Percentiles rank a stretch among this genome's conserved stretches.
Evolutionary conservation across 1,140 invertebrate genomes (phyloP).

Genomic region (Caenorhabditis latens): DNA sequence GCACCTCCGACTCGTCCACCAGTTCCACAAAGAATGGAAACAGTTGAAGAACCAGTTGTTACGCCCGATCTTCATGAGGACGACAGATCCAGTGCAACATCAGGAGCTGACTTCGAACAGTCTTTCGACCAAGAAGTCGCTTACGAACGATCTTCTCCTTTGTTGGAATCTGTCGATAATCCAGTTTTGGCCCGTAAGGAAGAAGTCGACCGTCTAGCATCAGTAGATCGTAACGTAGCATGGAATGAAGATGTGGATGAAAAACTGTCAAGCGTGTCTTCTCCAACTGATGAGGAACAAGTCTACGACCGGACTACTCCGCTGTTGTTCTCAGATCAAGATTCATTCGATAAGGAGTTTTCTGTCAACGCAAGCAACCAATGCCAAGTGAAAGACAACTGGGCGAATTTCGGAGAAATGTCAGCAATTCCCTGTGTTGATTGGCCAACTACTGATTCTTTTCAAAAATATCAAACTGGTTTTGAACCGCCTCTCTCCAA

Average conservation of each 20-base stretch:
- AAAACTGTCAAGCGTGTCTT: constrained; percentile 22
- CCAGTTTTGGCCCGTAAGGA: neutral
- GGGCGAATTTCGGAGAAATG: neutral
- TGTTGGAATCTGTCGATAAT: neutral
- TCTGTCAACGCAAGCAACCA: neutral
- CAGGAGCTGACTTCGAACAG: too few species aligned
- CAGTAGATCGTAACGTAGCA: neutral
- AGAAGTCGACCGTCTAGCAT: constrained; percentile 6
- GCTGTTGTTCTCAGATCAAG: constrained; percentile 27
- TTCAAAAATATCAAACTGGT: neutral
- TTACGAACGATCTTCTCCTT: too few species aligned
- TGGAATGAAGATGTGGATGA: neutral
- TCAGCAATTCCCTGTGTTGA: neutral
- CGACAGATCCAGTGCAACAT: too few species aligned
- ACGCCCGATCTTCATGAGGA: too few species aligned
- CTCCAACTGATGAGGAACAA: constrained; percentile 8
- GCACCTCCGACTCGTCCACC: too few species aligned
- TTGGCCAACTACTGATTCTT: neutral
- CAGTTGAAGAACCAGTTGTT: too few species aligned
- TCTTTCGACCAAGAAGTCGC: too few species aligned
- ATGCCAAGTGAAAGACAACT: neutral
- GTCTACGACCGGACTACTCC: constrained; percentile 5
- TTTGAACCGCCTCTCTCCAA: neutral
- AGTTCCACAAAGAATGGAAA: too few species aligned
- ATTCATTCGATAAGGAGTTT: constrained; percentile 27